Conservation (phyloP, 2,888 invertebrate genomes). For the Troides helena region DNA sequence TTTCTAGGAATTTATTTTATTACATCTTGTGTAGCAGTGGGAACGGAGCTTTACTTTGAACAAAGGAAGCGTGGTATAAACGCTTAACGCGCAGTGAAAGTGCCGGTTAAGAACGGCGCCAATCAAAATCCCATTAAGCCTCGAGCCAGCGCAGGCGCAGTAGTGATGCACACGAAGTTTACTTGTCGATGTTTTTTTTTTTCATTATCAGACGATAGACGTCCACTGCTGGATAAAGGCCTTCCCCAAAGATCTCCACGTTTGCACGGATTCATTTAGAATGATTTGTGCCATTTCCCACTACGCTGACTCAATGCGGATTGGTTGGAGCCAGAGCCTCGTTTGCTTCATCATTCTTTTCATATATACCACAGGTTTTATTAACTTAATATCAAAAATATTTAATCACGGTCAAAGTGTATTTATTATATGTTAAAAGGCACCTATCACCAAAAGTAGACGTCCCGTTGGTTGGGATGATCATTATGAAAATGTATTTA, state of each 20-base stretch:
- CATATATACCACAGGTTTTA: too few species aligned
- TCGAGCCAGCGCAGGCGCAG: slow-evolving; percentile 34
- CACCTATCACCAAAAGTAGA: background rate
- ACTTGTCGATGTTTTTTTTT: slow-evolving; percentile 16
- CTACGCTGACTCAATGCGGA: too few species aligned
- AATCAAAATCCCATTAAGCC: slow-evolving; percentile 69
- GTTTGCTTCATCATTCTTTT: background rate
- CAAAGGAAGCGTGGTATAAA: slow-evolving; percentile 52
- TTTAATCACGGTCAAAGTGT: too few species aligned
- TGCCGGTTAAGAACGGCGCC: slow-evolving; percentile 57
- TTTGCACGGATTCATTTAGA: too few species aligned
- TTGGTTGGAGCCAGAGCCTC: too few species aligned
- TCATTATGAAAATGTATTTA: background rate
- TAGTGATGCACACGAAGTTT: slow-evolving; percentile 11
- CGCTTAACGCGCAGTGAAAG: slow-evolving; percentile 64
- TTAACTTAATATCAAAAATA: too few species aligned
- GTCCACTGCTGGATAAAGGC: too few species aligned
- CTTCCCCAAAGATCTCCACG: too few species aligned
- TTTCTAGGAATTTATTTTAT: background rate
- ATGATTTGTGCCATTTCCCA: too few species aligned
- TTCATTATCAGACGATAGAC: background rate
- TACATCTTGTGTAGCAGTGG: slow-evolving; percentile 19
- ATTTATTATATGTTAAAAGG: too few species aligned
- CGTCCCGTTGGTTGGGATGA: background rate
- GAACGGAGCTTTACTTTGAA: slow-evolving; percentile 39